These are phyloP conservation scores for Centrocercus urophasianus DNA, from an alignment of 2,113 vertebrate genomes.

Conservation along the genomic window DNA sequence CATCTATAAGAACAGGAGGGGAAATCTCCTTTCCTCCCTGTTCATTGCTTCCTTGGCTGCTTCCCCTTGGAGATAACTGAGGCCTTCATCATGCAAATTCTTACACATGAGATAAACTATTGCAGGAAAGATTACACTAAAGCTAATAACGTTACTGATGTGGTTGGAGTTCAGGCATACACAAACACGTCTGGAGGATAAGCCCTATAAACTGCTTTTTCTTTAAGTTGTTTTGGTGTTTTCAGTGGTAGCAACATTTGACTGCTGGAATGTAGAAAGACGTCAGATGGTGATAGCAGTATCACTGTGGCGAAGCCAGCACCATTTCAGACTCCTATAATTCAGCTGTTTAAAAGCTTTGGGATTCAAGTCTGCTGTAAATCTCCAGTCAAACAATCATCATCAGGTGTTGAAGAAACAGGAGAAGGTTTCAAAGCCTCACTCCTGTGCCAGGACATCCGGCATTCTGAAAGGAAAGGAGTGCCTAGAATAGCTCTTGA, in stretches of 20 bases:
- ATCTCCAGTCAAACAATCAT: constrained; percentile 2
- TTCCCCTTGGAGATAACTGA: not conserved
- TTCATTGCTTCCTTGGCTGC: not conserved
- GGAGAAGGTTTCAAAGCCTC: constrained; percentile 55
- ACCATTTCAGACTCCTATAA: not conserved
- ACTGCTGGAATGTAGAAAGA: not conserved
- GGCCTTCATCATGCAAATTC: not conserved
- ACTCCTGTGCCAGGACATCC: not conserved
- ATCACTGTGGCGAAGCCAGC: not conserved
- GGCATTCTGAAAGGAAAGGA: not conserved
- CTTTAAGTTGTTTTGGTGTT: not conserved
- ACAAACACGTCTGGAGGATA: rapidly evolving
- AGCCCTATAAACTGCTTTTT: not conserved
- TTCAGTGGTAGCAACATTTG: not conserved
- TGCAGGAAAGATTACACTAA: not conserved
- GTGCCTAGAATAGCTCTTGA: not conserved
- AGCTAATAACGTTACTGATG: not conserved
- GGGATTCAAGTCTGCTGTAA: constrained; percentile 5
- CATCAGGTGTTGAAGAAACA: constrained; percentile 48
- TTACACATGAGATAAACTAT: not conserved
- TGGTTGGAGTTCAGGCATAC: not conserved
- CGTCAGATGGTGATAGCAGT: not conserved
- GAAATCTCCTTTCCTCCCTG: not conserved
- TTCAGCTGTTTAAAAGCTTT: not conserved
- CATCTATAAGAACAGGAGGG: not conserved